These are phyloP conservation scores for Leptocoma aspasia DNA, from an alignment of 2,113 vertebrate genomes.

Conservation along the genomic window DNA sequence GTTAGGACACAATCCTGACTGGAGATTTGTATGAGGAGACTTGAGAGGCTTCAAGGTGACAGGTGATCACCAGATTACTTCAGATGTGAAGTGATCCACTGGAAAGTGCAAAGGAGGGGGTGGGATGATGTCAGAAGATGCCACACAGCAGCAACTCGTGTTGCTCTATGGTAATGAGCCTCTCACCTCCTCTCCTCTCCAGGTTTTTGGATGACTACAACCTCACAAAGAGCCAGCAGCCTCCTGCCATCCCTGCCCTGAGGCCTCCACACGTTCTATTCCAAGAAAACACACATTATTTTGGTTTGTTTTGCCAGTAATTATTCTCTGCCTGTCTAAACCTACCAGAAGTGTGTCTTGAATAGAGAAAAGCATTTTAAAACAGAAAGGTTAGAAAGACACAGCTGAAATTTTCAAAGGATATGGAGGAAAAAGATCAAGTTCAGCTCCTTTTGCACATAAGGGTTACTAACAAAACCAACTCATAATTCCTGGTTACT, in stretches of 20 bases:
- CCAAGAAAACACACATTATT: neutral
- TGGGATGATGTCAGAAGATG: neutral
- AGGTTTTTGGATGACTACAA: neutral
- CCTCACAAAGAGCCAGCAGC: neutral
- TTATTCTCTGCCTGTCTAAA: neutral
- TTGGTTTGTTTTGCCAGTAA: neutral
- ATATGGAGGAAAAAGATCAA: neutral
- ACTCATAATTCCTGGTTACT: neutral
- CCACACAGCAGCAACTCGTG: neutral
- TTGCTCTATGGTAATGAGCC: fast-evolving
- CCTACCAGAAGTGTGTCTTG: neutral
- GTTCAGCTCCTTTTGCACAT: neutral
- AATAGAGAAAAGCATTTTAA: neutral
- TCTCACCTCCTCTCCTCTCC: neutral
- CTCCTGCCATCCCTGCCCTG: neutral
- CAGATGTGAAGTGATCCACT: neutral
- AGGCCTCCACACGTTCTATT: neutral
- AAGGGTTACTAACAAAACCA: neutral
- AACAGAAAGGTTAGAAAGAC: neutral
- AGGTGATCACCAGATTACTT: neutral
- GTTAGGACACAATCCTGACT: neutral
- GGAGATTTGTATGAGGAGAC: neutral
- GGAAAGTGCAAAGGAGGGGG: neutral
- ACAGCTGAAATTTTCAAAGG: neutral
- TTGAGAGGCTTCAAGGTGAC: neutral